A percentile compares a stretch with the other conserved stretches of the same genome.
Evolutionary conservation across 2,113 vertebrate genomes (phyloP).

Genomic region (Turnix velox): DNA sequence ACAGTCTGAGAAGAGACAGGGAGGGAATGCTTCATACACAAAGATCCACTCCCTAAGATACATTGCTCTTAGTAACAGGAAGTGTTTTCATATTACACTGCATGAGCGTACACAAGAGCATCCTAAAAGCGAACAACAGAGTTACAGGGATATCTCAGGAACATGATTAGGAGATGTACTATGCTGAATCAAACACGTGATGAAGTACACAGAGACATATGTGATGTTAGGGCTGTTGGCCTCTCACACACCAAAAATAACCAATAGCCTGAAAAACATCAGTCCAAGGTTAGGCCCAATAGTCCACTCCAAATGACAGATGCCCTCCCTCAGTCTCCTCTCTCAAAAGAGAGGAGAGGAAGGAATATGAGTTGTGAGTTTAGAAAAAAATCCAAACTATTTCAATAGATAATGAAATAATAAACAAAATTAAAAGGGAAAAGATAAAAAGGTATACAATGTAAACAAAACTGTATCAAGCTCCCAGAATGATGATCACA

Average conservation of each 20-base stretch:
- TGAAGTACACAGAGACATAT: neutral
- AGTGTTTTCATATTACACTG: constrained; percentile 12
- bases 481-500: no score
- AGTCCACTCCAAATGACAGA: no score
- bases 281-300: no score
- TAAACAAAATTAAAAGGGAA: no score
- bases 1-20: neutral
- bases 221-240: neutral
- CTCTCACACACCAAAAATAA: neutral
- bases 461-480: no score
- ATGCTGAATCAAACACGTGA: neutral
- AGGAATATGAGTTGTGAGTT: no score
- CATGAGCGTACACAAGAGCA: neutral
- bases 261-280: neutral
- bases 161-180: neutral
- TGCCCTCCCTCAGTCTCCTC: no score
- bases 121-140: constrained; percentile 19
- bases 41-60: neutral
- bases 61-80: neutral
- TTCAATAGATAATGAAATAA: no score
- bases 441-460: no score
- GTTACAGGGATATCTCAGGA: neutral
- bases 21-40: neutral
- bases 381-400: no score
- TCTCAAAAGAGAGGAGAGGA: no score